Evolutionary conservation across 2,888 invertebrate species (phyloP).

Genomic region (Rotaria macrura): DNA sequence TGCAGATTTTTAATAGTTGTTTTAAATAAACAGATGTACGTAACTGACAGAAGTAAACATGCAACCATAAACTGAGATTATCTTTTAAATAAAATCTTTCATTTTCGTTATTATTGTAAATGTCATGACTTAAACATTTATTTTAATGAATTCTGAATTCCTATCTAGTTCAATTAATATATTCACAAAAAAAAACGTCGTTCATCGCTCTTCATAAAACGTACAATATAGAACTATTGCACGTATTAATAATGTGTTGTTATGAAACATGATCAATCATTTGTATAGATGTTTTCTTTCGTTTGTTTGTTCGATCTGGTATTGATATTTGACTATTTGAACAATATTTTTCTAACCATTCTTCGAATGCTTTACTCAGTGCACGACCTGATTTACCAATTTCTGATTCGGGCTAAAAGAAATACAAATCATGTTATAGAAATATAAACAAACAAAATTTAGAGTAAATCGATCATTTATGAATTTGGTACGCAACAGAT

Average conservation of each 20-base stretch:
- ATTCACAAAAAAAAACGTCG: not conserved
- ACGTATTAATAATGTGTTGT: not conserved
- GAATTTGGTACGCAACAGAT: too few relatives aligned
- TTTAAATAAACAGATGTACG: too few relatives aligned
- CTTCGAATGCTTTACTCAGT: slow-evolving; percentile 41
- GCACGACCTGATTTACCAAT: slow-evolving; percentile 42
- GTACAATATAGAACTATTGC: not conserved
- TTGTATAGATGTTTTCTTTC: not conserved
- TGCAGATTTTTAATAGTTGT: too few relatives aligned
- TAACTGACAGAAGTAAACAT: too few relatives aligned
- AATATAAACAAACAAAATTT: too few relatives aligned
- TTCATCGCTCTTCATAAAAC: not conserved
- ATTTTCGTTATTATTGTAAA: too few relatives aligned
- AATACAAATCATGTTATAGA: not conserved
- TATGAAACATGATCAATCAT: not conserved
- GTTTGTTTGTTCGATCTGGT: not conserved
- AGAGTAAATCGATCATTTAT: too few relatives aligned
- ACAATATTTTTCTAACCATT: slow-evolving; percentile 38
- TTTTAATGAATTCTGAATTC: not conserved
- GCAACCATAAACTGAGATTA: too few relatives aligned
- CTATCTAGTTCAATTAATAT: not conserved
- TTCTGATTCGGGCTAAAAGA: slow-evolving; percentile 37
- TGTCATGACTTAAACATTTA: too few relatives aligned
- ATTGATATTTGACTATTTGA: not conserved
- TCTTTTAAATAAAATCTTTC: too few relatives aligned